Percentiles rank a stretch among this genome's conserved stretches.
Evolutionary conservation across 2,888 invertebrate genomes (phyloP).

Genomic region (Carcina quercana): DNA sequence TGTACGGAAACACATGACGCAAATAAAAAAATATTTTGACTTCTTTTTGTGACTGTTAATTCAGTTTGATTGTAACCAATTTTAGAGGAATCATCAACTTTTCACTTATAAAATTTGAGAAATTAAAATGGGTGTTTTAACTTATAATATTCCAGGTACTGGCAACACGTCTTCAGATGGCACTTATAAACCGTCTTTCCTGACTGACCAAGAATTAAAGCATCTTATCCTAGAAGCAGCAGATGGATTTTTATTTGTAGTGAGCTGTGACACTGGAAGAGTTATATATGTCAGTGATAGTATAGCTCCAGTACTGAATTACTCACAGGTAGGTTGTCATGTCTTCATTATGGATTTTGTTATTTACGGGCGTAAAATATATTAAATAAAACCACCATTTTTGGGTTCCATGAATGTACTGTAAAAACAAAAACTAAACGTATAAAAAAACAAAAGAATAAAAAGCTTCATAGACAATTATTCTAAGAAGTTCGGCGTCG

Average conservation of each 20-base stretch:
- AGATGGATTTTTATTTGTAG: slow-evolving; percentile 96
- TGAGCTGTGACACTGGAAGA: slow-evolving; percentile 97
- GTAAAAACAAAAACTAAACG: too few relatives aligned
- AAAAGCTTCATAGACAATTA: too few relatives aligned
- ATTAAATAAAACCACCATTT: too few relatives aligned
- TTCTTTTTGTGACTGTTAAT: too few relatives aligned
- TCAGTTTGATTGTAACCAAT: neutral
- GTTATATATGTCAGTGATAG: slow-evolving; percentile 99
- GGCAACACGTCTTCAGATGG: slow-evolving; percentile 98
- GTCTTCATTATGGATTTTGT: too few relatives aligned
- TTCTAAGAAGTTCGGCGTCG: too few relatives aligned
- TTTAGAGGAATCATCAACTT: neutral
- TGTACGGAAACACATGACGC: too few relatives aligned
- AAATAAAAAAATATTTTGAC: neutral
- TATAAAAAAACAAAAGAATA: too few relatives aligned
- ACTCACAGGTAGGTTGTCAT: slow-evolving; percentile 84
- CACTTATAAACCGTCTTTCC: slow-evolving; percentile 98
- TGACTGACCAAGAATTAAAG: slow-evolving; percentile 99
- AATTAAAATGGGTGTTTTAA: too few relatives aligned
- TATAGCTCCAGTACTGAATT: slow-evolving; percentile 97
- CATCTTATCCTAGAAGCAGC: slow-evolving; percentile 99
- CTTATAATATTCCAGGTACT: slow-evolving; percentile 83
- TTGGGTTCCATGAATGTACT: too few relatives aligned
- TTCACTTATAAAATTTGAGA: too few relatives aligned
- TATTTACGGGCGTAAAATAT: too few relatives aligned